Conservation (phyloP, 2,888 invertebrate genomes). For the Tetramorium bicarinatum region DNA sequence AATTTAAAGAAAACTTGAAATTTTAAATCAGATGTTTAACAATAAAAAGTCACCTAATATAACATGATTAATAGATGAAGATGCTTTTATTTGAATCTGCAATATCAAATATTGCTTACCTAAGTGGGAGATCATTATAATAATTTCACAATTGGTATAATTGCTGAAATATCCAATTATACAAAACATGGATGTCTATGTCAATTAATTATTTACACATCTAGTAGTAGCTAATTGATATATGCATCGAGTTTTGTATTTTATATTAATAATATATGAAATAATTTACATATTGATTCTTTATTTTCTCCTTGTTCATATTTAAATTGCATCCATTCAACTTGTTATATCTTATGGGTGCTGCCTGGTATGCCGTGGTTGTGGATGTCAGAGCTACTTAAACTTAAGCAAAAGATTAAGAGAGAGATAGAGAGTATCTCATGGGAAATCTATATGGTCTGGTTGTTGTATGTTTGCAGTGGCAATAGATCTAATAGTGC, state of each 20-base stretch:
- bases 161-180: constrained; percentile 11
- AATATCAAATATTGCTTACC: background rate
- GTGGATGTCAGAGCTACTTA: constrained; percentile 67
- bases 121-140: constrained; percentile 1
- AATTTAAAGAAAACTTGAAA: constrained; percentile 12
- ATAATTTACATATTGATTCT: constrained; percentile 59
- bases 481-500: constrained; percentile 99
- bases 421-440: constrained; percentile 53
- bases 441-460: constrained; percentile 87
- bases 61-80: background rate
- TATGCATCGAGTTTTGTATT: constrained; percentile 7
- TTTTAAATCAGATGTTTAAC: constrained; percentile 7
- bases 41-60: background rate
- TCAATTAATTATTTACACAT: constrained; percentile 22
- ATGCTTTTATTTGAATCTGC: background rate
- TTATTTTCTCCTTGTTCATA: constrained; percentile 31
- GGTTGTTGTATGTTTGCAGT: constrained; percentile 93
- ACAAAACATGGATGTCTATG: background rate
- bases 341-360: constrained; percentile 79
- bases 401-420: constrained; percentile 60
- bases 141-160: background rate
- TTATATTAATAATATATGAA: constrained; percentile 40
- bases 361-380: constrained; percentile 83
- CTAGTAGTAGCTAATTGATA: background rate
- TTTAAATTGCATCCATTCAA: constrained; percentile 34